A percentile compares a stretch with the other conserved stretches of the same genome.
Conservation (phyloP, 2,888 invertebrate species). For the Acanthosepion esculentum region DNA sequence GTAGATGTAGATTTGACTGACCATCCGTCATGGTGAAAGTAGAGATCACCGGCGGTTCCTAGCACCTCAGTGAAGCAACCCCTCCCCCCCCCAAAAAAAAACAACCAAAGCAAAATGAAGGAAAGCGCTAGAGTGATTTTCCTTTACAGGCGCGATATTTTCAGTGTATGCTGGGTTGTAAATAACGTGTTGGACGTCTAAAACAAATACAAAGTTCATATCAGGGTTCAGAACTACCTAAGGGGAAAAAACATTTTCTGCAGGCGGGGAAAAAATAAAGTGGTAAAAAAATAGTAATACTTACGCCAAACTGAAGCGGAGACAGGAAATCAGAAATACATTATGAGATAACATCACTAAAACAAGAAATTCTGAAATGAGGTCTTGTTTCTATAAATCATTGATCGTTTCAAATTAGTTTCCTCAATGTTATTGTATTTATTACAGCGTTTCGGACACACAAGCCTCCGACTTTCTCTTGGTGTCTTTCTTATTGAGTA, state of each 20-base stretch:
- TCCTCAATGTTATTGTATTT: not conserved
- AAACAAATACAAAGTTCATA: not conserved
- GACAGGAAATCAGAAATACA: not conserved
- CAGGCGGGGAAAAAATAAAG: not conserved
- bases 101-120: not conserved
- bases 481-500: too few relatives aligned
- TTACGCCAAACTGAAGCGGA: slow-evolving; percentile 45
- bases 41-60: not conserved
- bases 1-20: too few relatives aligned
- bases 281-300: not conserved
- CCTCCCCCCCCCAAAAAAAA: too few relatives aligned
- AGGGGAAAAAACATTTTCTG: not conserved
- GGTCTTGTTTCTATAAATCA: not conserved
- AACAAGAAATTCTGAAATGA: not conserved
- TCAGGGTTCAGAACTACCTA: not conserved
- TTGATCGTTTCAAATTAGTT: not conserved
- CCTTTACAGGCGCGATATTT: not conserved
- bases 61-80: not conserved
- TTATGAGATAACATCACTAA: not conserved
- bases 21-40: too few relatives aligned
- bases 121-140: not conserved
- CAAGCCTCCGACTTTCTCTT: not conserved
- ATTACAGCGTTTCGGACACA: not conserved
- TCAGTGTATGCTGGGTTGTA: slow-evolving; percentile 4
- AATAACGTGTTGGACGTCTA: slow-evolving; percentile 9